Evolutionary conservation across 2,113 vertebrate genomes (phyloP).

Genomic region (Plestiodon gilberti): DNA sequence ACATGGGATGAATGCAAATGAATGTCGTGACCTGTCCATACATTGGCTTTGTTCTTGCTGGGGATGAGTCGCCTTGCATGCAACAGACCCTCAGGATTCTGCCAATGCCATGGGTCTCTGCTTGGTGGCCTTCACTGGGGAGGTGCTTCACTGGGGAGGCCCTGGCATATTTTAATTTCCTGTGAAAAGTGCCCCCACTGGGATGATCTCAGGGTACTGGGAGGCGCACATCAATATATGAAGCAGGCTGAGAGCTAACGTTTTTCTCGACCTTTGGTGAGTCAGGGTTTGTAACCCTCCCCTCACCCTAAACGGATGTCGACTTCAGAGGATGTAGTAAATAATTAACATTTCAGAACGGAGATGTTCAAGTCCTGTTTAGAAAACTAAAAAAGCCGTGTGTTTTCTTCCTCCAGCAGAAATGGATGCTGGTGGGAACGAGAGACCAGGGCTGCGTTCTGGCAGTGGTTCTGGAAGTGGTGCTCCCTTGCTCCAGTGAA

Average conservation of each 20-base stretch:
- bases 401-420: neutral
- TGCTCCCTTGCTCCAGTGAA: fast-evolving
- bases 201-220: too few species aligned
- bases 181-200: too few species aligned
- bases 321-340: conserved; percentile 2
- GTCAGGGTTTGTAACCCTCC: too few species aligned
- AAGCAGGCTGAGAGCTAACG: neutral
- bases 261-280: neutral
- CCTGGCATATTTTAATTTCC: too few species aligned
- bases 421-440: conserved; percentile 13
- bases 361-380: fast-evolving
- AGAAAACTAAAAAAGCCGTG: neutral
- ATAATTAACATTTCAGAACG: neutral
- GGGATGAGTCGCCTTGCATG: too few species aligned
- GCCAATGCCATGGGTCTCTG: too few species aligned
- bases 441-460: neutral
- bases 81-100: too few species aligned
- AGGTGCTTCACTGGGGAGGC: neutral
- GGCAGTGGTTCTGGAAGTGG: neutral
- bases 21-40: too few species aligned
- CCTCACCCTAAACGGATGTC: neutral
- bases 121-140: conserved; percentile 33
- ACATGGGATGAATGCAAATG: too few species aligned
- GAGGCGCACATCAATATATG: too few species aligned
- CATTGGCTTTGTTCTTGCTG: too few species aligned